A percentile compares a stretch with the other conserved stretches of the same genome.
Evolutionary conservation across 2,888 invertebrate genomes (phyloP).

Genomic region (Harmothoe impar): DNA sequence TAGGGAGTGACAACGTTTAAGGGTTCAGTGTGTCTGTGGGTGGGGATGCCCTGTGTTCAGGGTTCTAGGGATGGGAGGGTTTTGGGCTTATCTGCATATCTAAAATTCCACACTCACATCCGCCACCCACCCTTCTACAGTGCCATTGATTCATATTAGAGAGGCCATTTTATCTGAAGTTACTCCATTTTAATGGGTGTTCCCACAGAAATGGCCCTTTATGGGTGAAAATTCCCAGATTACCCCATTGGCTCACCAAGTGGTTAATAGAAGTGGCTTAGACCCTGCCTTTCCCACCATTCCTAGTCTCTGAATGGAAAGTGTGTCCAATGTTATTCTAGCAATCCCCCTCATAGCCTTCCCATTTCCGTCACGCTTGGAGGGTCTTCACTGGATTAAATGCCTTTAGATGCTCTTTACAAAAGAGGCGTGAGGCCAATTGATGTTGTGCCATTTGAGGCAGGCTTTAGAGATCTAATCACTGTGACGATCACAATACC

Average conservation of each 20-base stretch:
- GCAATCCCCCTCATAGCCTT: not conserved
- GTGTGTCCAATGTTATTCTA: conserved; percentile 3
- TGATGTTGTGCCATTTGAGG: not conserved
- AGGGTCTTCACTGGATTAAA: not conserved
- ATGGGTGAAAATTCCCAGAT: not conserved
- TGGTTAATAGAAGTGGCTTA: too few relatives aligned
- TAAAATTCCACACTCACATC: not conserved
- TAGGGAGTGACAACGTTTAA: too few relatives aligned
- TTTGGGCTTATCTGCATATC: conserved; percentile 26
- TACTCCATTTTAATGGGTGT: not conserved
- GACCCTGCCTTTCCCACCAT: too few relatives aligned
- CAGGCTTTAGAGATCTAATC: not conserved
- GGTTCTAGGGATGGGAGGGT: not conserved
- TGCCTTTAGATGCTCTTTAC: not conserved
- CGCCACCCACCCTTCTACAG: not conserved
- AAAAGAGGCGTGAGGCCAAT: not conserved
- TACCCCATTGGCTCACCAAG: too few relatives aligned
- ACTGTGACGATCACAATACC: not conserved
- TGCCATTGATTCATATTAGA: not conserved
- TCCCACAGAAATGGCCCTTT: not conserved
- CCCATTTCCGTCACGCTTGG: not conserved
- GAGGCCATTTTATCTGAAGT: not conserved
- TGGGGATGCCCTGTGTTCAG: too few relatives aligned
- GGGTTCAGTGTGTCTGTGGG: too few relatives aligned
- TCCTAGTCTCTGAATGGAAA: not conserved